These are phyloP conservation scores for Cynocephalus volans DNA, from an alignment of 2,113 vertebrate species.

Conservation along the genomic window DNA sequence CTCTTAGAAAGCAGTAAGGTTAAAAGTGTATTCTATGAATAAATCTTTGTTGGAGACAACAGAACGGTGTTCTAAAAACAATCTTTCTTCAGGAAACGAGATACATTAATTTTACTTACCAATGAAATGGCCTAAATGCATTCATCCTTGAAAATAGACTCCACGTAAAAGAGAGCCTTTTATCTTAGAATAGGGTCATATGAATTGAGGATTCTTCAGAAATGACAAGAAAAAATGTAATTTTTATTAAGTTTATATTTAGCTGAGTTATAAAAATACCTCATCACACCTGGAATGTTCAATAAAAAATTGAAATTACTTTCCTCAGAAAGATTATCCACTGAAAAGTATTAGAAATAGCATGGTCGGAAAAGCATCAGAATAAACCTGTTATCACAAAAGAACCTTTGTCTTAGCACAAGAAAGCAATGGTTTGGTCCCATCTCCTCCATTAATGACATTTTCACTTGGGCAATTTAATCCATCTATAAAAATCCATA, in stretches of 20 bases:
- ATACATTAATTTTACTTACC: background rate
- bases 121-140: background rate
- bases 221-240: background rate
- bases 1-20: constrained; percentile 66
- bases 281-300: background rate
- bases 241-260: background rate
- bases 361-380: background rate
- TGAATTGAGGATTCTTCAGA: background rate
- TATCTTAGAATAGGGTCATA: background rate
- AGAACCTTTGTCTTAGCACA: background rate
- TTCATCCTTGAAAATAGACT: background rate
- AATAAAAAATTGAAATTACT: background rate
- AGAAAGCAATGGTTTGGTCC: rapidly evolving
- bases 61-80: constrained; percentile 72
- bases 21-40: constrained; percentile 76
- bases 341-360: background rate
- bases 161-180: background rate
- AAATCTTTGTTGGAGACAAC: constrained; percentile 59
- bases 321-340: background rate
- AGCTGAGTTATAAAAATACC: background rate
- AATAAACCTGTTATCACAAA: background rate
- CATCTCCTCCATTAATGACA: background rate
- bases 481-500: background rate
- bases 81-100: constrained; percentile 55
- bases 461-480: background rate